Evolutionary conservation across 1,140 invertebrate species (phyloP).

Genomic region (Eueides isabella): DNA sequence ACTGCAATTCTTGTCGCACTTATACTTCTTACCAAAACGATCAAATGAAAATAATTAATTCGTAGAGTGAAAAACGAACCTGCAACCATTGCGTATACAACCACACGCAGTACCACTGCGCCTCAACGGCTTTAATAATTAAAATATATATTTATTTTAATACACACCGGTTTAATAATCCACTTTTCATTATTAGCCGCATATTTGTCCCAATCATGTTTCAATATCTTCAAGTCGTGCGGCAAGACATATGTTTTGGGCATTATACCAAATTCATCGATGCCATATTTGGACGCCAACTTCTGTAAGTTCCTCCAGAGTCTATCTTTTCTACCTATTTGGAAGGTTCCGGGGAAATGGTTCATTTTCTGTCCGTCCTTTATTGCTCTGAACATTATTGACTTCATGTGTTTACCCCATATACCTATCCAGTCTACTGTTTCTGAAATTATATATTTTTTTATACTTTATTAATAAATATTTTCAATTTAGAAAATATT

Average conservation of each 20-base stretch:
- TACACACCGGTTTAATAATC: constrained; percentile 90
- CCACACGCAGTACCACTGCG: neutral
- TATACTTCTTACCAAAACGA: neutral
- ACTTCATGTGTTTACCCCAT: constrained; percentile 93
- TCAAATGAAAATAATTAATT: neutral
- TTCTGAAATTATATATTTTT: constrained; percentile 54
- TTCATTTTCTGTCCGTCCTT: constrained; percentile 97
- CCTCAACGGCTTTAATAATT: no score
- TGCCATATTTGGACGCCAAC: constrained; percentile 89
- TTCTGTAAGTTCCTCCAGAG: constrained; percentile 94
- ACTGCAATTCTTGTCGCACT: no score
- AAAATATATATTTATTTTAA: neutral
- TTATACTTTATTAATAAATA: no score
- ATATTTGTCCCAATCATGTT: constrained; percentile 92
- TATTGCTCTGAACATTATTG: constrained; percentile 88
- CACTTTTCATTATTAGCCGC: constrained; percentile 87
- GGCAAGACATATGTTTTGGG: constrained; percentile 97
- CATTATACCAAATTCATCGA: constrained; percentile 94
- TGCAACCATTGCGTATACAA: neutral
- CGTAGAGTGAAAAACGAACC: neutral
- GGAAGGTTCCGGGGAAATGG: constrained; percentile 98
- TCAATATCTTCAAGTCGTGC: constrained; percentile 91
- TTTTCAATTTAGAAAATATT: no score
- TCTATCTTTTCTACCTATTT: constrained; percentile 97
- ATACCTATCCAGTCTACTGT: constrained; percentile 87